Evolutionary conservation across 2,888 invertebrate genomes (phyloP).

Genomic region (Tenthredo distinguenda): DNA sequence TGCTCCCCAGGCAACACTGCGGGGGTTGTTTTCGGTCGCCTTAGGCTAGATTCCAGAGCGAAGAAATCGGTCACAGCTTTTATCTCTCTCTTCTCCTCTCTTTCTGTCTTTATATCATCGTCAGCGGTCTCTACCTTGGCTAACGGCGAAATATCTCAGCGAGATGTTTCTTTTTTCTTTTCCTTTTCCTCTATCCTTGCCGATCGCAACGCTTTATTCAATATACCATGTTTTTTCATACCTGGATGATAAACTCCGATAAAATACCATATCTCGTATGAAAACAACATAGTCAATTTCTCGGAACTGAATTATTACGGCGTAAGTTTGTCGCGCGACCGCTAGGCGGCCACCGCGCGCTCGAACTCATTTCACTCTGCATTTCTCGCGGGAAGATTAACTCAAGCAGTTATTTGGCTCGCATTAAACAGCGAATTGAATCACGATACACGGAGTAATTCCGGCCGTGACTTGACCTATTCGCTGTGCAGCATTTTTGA

Average conservation of each 20-base stretch:
- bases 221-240: not conserved
- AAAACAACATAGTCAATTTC: not conserved
- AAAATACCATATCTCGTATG: not conserved
- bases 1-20: constrained; percentile 40
- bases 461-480: no score
- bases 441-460: no score
- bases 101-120: not conserved
- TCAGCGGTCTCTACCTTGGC: not conserved
- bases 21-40: constrained; percentile 45
- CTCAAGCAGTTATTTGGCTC: not conserved
- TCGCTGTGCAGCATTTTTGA: no score
- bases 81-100: not conserved
- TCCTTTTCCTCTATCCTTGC: not conserved
- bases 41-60: constrained; percentile 36
- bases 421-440: not conserved
- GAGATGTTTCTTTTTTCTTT: not conserved
- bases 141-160: not conserved
- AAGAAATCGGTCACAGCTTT: constrained; percentile 33
- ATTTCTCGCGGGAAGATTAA: not conserved
- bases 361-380: not conserved
- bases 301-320: not conserved
- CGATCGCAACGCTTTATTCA: not conserved
- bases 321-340: not conserved
- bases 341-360: not conserved
- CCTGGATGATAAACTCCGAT: not conserved